Percentiles rank a stretch among this genome's conserved stretches.
These are phyloP conservation scores for Myioborus miniatus DNA, from an alignment of 2,797 vertebrate species.

Conservation along the genomic window DNA sequence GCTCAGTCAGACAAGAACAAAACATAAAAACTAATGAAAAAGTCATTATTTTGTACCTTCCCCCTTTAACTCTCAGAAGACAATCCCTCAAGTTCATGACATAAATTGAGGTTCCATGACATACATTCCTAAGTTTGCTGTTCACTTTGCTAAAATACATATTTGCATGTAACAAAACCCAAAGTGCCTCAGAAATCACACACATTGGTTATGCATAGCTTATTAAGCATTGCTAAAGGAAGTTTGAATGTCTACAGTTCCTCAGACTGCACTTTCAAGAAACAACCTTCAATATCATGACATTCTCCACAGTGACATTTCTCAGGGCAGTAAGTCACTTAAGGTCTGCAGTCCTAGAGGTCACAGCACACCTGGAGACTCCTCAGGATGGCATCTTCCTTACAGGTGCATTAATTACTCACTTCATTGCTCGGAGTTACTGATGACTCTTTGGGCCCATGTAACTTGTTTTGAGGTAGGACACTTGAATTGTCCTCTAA, in stretches of 20 bases:
- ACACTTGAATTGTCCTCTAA: not conserved
- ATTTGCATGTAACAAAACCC: slow-evolving; percentile 8
- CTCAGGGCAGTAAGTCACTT: not conserved
- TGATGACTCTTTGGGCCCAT: not conserved
- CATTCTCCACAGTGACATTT: rapidly evolving
- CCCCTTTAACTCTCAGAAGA: not conserved
- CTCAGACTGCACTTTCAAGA: not conserved
- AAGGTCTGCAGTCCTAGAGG: not conserved
- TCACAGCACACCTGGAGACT: not conserved
- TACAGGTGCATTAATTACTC: not conserved
- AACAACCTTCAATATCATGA: not conserved
- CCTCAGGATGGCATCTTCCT: not conserved
- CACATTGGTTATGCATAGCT: not conserved
- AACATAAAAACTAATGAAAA: not conserved
- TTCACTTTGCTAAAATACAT: slow-evolving; percentile 16
- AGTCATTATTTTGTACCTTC: not conserved
- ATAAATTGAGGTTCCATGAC: not conserved
- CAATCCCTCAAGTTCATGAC: not conserved
- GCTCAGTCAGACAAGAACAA: not conserved
- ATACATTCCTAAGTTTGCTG: not conserved
- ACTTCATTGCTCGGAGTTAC: not conserved
- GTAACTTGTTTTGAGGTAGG: not conserved
- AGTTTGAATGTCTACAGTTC: not conserved
- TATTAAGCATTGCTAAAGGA: not conserved
- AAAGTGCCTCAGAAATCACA: not conserved